Percentiles rank a stretch among this genome's conserved stretches.
Evolutionary conservation across 1,140 invertebrate species (phyloP).

Genomic region (Grapholita molesta): DNA sequence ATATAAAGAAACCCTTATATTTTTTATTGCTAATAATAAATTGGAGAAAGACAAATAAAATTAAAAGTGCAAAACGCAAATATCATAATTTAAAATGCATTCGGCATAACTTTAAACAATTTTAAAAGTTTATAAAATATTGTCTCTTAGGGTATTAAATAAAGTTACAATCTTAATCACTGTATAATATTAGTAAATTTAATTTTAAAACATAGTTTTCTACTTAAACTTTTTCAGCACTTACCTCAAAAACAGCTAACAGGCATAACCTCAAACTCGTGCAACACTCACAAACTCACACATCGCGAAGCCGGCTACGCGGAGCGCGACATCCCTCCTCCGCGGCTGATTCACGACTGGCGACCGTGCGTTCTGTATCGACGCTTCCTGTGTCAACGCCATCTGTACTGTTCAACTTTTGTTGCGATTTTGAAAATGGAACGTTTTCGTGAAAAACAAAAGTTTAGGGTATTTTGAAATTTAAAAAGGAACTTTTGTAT

Average conservation of each 20-base stretch:
- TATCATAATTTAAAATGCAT: too few species aligned
- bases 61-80: too few species aligned
- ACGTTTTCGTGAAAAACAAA: neutral
- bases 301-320: neutral
- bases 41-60: too few species aligned
- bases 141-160: too few species aligned
- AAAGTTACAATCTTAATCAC: too few species aligned
- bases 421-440: neutral
- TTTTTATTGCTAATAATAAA: too few species aligned
- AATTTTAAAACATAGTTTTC: neutral
- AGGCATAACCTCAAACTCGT: neutral
- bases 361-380: neutral
- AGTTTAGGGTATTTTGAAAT: neutral
- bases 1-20: too few species aligned
- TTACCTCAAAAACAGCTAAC: neutral
- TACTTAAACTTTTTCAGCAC: neutral
- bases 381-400: conserved; percentile 10
- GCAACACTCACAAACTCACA: neutral
- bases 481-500: neutral
- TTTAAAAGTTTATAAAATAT: too few species aligned
- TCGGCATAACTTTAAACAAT: too few species aligned
- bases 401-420: neutral
- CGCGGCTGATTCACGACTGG: neutral
- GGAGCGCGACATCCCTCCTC: neutral
- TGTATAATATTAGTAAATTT: neutral